Base-by-base conservation (phyloP, 2,113 vertebrate genomes). In the Chloroceryle aenea region DNA sequence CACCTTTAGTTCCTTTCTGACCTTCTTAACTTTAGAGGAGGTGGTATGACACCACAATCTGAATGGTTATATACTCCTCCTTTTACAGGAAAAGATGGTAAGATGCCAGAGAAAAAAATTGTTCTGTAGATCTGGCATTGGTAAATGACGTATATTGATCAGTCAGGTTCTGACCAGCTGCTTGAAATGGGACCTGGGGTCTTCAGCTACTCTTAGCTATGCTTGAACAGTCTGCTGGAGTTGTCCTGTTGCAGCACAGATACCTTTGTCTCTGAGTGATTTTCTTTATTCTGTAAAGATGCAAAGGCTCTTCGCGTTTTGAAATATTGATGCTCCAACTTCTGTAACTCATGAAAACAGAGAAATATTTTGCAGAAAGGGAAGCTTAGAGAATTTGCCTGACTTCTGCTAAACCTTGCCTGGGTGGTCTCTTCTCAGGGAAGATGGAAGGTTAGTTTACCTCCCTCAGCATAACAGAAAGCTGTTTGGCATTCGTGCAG, bases 391-490 rank as follows among this genome's bases (percentile, higher is more conserved):
- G 32, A 63, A 71, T 72, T 69, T 15, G 1, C 13, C 22, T 87
- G 32, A 30, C 27, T 86, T 62, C 27, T 81, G 43, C 71, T 72
- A 48, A 42, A n/a, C 6, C 36, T 76, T 74, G 63, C 29, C 32
- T 1, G 0, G 9, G 32, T 64, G 61, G 13, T 45, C 42, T 80
- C 62, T 6, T 1, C 45, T 67, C 19, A 17, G 1, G 26, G 27
- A n/a, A 38, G 53, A 56, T 1, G 1, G 9, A 74, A 82, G 61
- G 38, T n/a, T 38, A 67, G 59, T 55, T 90, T 53, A 45, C 71
- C 63, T 43, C 78, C 61, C 64, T 15, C 72, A 61, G 66, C n/a
- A 26, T 9, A 72, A 56, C 64, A 81, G n/a, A 63, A 55, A 61
- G 13, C n/a, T 56, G 34, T 73, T 73, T 87, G 77, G 52, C 64